Conservation (phyloP, 1,140 invertebrate genomes). For the Harpegnathos saltator region DNA sequence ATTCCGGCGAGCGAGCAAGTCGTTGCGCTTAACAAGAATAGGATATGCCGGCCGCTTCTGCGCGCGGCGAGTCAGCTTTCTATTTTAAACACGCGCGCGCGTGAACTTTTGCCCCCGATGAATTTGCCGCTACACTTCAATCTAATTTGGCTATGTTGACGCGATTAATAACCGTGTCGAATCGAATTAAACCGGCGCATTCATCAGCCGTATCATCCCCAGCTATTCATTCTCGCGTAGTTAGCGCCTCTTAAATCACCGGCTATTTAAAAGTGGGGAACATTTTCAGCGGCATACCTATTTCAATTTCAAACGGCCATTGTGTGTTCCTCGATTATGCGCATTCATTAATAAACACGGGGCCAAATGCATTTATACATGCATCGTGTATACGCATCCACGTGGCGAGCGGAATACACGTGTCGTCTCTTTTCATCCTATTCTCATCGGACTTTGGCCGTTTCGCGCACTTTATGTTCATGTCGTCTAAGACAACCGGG, state of each 20-base stretch:
- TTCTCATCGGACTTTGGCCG: not conserved
- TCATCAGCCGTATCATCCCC: constrained; percentile 39
- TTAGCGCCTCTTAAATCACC: constrained; percentile 43
- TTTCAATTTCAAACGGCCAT: constrained; percentile 33
- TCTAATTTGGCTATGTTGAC: constrained; percentile 68
- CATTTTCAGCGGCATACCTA: constrained; percentile 37
- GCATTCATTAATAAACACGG: constrained; percentile 27
- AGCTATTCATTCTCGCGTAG: constrained; percentile 43
- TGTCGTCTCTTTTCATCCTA: not conserved
- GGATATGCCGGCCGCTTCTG: not conserved
- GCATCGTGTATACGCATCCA: constrained; percentile 24
- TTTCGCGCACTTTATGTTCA: not conserved
- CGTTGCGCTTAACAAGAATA: constrained; percentile 1
- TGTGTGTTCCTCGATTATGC: constrained; percentile 22
- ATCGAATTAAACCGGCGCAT: constrained; percentile 67
- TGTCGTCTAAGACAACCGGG: not conserved
- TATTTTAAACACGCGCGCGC: constrained; percentile 75
- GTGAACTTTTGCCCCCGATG: constrained; percentile 77
- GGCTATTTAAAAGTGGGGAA: constrained; percentile 14
- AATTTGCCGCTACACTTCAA: constrained; percentile 67
- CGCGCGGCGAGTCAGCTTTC: too few relatives aligned
- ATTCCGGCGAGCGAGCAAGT: not conserved
- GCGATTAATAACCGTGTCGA: constrained; percentile 55
- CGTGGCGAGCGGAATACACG: constrained; percentile 2
- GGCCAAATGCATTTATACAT: constrained; percentile 25